Conservation (phyloP, 2,113 vertebrate genomes). For the Etheostoma cragini region DNA sequence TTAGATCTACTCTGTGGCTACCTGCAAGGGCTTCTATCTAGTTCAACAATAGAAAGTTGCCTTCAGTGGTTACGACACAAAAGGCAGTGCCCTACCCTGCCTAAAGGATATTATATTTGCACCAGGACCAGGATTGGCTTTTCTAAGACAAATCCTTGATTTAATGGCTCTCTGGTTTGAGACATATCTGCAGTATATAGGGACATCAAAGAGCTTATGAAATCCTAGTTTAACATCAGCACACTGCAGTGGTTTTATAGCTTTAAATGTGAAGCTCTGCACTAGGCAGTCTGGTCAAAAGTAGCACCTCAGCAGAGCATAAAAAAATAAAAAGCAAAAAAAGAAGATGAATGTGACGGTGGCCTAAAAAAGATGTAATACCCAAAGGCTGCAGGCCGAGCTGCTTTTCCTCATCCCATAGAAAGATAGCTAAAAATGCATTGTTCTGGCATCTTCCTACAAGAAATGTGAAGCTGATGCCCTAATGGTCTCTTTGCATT, state of each 20-base stretch:
- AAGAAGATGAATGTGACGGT: conserved; percentile 18
- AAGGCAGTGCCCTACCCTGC: no score
- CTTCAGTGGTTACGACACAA: not conserved
- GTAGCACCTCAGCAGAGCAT: conserved; percentile 38
- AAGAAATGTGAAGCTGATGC: not conserved
- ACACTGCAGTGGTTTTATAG: conserved; percentile 13
- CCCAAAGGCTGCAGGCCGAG: not conserved
- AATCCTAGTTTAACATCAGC: conserved; percentile 23
- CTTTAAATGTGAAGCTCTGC: conserved; percentile 21
- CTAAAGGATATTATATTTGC: no score
- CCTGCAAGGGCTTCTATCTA: not conserved
- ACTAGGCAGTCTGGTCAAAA: conserved; percentile 14
- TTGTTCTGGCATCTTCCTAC: not conserved
- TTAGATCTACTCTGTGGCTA: no score
- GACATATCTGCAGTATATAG: not conserved
- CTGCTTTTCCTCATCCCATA: not conserved
- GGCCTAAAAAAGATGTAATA: conserved; percentile 7
- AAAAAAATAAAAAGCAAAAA: no score
- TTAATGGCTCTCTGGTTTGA: not conserved
- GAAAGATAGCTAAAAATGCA: not conserved
- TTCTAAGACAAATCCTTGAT: not conserved
- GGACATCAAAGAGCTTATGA: conserved; percentile 6
- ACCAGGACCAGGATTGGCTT: not conserved
- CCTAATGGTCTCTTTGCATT: not conserved
- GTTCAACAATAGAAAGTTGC: not conserved